These are phyloP conservation scores for Camponotus vicinus DNA, from an alignment of 1,140 invertebrate species.

Conservation along the genomic window DNA sequence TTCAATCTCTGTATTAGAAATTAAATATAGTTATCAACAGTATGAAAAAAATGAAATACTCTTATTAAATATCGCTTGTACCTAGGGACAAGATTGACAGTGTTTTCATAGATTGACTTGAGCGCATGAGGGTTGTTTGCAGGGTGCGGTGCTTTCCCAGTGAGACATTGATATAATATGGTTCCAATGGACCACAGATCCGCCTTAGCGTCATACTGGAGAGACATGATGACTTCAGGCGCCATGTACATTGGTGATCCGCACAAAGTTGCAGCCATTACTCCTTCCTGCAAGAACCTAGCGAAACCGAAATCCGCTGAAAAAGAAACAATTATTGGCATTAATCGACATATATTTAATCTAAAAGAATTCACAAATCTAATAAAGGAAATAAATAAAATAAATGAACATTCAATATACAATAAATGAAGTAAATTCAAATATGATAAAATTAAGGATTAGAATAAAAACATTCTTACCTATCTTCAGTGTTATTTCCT, in stretches of 20 bases:
- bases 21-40: not conserved
- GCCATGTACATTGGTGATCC: conserved; percentile 99
- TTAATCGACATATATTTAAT: conserved; percentile 20
- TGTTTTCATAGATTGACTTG: conserved; percentile 99
- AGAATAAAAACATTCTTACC: conserved; percentile 86
- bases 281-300: conserved; percentile 98
- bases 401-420: no score
- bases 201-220: conserved; percentile 99
- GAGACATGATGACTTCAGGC: conserved; percentile 99
- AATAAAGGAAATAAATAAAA: not conserved
- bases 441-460: no score
- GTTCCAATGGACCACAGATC: conserved; percentile 99
- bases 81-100: conserved; percentile 97
- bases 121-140: conserved; percentile 99
- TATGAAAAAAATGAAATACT: not conserved
- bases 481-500: conserved; percentile 98
- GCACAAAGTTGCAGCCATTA: conserved; percentile 99
- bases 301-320: conserved; percentile 99
- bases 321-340: conserved; percentile 75
- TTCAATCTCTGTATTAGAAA: not conserved
- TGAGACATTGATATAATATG: conserved; percentile 99
- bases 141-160: conserved; percentile 99
- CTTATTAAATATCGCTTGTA: conserved; percentile 83
- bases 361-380: not conserved
- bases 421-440: no score